Evolutionary conservation across 2,113 vertebrate genomes (phyloP).

Genomic region (Hepsetus odoe): DNA sequence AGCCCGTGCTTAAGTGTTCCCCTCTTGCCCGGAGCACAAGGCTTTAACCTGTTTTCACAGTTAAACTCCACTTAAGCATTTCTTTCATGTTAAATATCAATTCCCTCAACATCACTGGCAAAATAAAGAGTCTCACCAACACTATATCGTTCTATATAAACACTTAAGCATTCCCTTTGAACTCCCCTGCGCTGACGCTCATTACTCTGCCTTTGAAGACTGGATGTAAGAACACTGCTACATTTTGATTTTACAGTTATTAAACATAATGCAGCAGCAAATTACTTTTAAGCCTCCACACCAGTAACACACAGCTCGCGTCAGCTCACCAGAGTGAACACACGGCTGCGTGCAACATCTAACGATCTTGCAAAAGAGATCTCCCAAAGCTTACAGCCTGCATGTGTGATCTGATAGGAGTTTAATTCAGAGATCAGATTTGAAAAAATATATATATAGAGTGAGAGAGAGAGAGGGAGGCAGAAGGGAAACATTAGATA

Average conservation of each 20-base stretch:
- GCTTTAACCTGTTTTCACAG: constrained; percentile 74
- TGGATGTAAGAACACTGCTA: constrained; percentile 68
- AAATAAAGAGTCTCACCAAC: constrained; percentile 64
- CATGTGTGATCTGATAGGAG: background rate
- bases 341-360: constrained; percentile 18
- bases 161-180: constrained; percentile 79
- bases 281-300: constrained; percentile 70
- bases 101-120: constrained; percentile 70
- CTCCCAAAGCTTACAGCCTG: background rate
- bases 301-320: constrained; percentile 69
- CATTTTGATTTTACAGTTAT: constrained; percentile 77
- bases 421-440: constrained; percentile 62
- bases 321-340: constrained; percentile 60
- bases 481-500: background rate
- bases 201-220: constrained; percentile 78
- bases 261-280: constrained; percentile 75
- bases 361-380: background rate
- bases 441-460: constrained; percentile 57
- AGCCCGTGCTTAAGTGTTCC: constrained; percentile 51
- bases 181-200: constrained; percentile 66
- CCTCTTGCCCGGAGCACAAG: constrained; percentile 63
- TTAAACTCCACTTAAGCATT: constrained; percentile 72
- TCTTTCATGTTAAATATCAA: constrained; percentile 76
- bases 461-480: background rate
- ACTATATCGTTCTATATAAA: constrained; percentile 70